Evolutionary conservation across 2,888 invertebrate genomes (phyloP).

Genomic region (Xanthostigma xanthostigma): DNA sequence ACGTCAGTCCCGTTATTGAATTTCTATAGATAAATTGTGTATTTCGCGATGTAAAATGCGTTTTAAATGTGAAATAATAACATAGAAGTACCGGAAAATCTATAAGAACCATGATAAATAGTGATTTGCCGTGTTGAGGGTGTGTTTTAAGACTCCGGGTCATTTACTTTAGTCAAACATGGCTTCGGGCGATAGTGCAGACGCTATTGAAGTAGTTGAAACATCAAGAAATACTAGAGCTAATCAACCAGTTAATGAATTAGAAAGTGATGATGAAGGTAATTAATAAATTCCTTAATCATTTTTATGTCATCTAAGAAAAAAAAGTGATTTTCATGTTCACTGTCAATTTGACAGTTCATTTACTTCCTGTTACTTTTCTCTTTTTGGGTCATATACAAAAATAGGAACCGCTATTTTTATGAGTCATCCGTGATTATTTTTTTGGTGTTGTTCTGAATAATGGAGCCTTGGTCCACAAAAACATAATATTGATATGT

Average conservation of each 20-base stretch:
- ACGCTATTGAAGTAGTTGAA: constrained; percentile 64
- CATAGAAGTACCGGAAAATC: neutral
- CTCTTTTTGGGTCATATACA: neutral
- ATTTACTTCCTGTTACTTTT: neutral
- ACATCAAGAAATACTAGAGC: constrained; percentile 46
- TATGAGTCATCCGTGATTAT: too few relatives aligned
- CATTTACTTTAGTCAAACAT: constrained; percentile 31
- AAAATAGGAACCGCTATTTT: too few relatives aligned
- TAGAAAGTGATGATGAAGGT: constrained; percentile 46
- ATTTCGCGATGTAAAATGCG: too few relatives aligned
- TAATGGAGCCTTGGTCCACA: too few relatives aligned
- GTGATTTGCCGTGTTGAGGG: constrained; percentile 3
- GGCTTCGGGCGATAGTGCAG: constrained; percentile 71
- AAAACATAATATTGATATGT: too few relatives aligned
- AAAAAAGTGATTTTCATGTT: neutral
- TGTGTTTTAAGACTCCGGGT: neutral
- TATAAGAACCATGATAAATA: neutral
- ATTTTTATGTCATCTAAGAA: neutral
- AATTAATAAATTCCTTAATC: constrained; percentile 14
- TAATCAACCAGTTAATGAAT: constrained; percentile 37
- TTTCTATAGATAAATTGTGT: too few relatives aligned
- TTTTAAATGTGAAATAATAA: too few relatives aligned
- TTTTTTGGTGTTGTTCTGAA: too few relatives aligned
- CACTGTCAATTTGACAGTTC: constrained; percentile 1
- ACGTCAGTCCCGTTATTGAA: too few relatives aligned